Conservation (phyloP, 1,140 invertebrate species). For the Sitodiplosis mosellana region DNA sequence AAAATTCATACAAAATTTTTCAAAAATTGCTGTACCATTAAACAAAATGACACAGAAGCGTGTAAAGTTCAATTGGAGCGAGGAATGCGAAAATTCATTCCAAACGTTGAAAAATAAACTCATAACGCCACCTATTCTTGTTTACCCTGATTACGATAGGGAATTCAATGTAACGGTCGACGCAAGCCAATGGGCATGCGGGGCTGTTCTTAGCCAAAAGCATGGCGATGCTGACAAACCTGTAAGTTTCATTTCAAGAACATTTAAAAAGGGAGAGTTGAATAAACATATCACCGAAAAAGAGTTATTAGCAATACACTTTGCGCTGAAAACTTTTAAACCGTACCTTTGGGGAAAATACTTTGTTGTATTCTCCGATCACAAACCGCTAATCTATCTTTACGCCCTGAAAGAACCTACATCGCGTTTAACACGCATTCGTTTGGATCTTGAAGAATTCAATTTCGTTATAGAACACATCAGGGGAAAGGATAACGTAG, state of each 20-base stretch:
- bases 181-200: conserved; percentile 17
- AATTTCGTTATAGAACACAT: conserved; percentile 7
- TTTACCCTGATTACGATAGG: conserved; percentile 10
- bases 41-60: neutral
- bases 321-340: neutral
- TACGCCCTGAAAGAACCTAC: conserved; percentile 6
- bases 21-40: conserved; percentile 7
- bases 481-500: conserved; percentile 3
- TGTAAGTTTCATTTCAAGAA: neutral
- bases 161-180: conserved; percentile 19
- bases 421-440: neutral
- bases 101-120: neutral
- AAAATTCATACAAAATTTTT: conserved; percentile 10
- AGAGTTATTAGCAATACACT: conserved; percentile 8
- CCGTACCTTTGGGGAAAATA: conserved; percentile 2
- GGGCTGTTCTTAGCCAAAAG: conserved; percentile 12
- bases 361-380: conserved; percentile 16
- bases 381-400: conserved; percentile 22
- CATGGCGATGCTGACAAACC: neutral
- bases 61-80: neutral
- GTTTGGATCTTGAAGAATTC: conserved; percentile 11
- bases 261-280: neutral
- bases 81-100: conserved; percentile 1
- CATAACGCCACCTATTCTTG: neutral
- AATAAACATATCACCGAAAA: conserved; percentile 10